phyloP scores from a whole-genome alignment of 2,888 invertebrate genomes.

The Crematogaster levior region DNA sequence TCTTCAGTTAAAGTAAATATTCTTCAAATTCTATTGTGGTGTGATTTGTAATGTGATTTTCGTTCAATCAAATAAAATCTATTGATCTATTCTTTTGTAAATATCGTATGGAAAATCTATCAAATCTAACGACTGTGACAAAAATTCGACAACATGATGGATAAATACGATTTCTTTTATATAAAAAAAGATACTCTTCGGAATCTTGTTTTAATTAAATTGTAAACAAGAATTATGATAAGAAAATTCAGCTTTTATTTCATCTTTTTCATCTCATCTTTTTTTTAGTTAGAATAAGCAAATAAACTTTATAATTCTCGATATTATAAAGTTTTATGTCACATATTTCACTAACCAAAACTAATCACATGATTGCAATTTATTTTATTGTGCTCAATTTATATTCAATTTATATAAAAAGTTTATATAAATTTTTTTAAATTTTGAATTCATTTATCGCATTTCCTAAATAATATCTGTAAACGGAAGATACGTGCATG shows the following conservation, averaged over 20 bases:
- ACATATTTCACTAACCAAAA: neutral
- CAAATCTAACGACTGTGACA: neutral
- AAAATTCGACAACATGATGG: neutral
- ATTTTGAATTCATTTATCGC: neutral
- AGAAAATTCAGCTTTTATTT: neutral
- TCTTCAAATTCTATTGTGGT: neutral
- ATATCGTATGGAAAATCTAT: neutral
- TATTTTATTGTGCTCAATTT: neutral
- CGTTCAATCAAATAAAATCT: neutral
- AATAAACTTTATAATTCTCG: slow-evolving; percentile 4
- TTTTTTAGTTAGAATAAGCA: neutral
- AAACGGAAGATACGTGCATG: neutral
- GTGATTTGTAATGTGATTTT: no score
- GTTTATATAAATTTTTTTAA: neutral
- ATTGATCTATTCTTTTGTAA: neutral
- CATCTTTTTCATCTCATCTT: no score
- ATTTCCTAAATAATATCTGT: slow-evolving; percentile 8
- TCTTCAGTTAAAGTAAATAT: slow-evolving; percentile 13
- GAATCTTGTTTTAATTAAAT: neutral
- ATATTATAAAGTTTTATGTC: neutral
- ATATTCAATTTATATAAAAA: no score
- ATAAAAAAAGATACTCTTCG: neutral
- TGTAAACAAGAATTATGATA: neutral
- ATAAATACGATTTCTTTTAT: neutral
- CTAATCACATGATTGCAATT: neutral